Base-by-base conservation (phyloP, 2,888 invertebrate genomes). In the Dynastes hyllus region DNA sequence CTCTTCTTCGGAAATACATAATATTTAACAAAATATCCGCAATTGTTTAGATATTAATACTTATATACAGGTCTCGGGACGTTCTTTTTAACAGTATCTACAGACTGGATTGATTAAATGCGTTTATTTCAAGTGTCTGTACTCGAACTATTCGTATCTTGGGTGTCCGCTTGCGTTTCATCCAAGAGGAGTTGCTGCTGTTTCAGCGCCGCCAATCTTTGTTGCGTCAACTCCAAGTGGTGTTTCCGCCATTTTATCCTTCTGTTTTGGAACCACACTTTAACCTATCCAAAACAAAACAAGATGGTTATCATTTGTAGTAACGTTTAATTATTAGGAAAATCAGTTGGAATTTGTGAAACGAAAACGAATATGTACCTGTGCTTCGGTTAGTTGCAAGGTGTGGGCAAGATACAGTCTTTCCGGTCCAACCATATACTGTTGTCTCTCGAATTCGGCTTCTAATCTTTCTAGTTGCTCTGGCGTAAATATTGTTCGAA, bases 381-480 rank as follows among this genome's bases (percentile, higher is more conserved):
- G 97, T 3, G 96, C 96, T 87, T 97, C 97, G 0, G 96, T 96
- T 53, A 97, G 91, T 83, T 95, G 94, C 69, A 97, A 89, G 0
- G 96, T 95, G 82, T 96, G 95, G 0, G 98, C 98, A 78, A 98
- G 90, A 89, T 98, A 98, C 2, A 97, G 92, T 80, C 98, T 90
- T 89, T 98, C 98, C 0, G 97, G 98, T 0, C 98, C 98, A 11
- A 98, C 98, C 98, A 98, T 98, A 90, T 98, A 98, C 89, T 98
- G 98, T 86, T 98, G 98, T 55, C 97, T 90, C 85, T 98, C 97
- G 86, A 98, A 98, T 90, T 98, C 98, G 0, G 96, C 95, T 87
- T 98, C 98, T 77, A 98, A 90, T 83, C 97, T 91, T 88, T 98
- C 98, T 83, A 98, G 89, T 89, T 98, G 98, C 85, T 98, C 98